phyloP scores from a whole-genome alignment of 2,888 invertebrate species.

The Xestia ashworthii region DNA sequence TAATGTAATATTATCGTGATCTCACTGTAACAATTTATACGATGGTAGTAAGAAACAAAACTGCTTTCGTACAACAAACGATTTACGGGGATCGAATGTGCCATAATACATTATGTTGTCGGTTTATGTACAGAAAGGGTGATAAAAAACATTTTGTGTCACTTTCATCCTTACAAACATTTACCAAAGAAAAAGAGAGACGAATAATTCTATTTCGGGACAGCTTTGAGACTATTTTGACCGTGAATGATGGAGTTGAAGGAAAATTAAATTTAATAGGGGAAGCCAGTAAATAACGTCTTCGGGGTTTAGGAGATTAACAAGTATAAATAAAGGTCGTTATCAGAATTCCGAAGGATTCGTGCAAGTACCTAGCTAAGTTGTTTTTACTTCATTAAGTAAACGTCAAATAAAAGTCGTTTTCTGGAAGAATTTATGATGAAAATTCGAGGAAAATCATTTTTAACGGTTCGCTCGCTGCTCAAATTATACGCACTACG shows the following conservation, averaged over 20 bases:
- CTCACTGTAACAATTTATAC: constrained; percentile 26
- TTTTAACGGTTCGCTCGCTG: constrained; percentile 35
- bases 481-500: constrained; percentile 31
- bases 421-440: constrained; percentile 43
- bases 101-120: constrained; percentile 65
- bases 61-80: constrained; percentile 68
- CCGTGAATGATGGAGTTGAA: constrained; percentile 36
- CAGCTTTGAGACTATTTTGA: constrained; percentile 33
- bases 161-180: constrained; percentile 34
- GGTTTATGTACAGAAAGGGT: constrained; percentile 60
- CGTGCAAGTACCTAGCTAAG: constrained; percentile 12
- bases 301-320: constrained; percentile 30
- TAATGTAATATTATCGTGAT: neutral
- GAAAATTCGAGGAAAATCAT: constrained; percentile 29
- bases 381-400: constrained; percentile 41
- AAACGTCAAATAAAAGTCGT: constrained; percentile 43
- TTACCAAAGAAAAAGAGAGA: constrained; percentile 23
- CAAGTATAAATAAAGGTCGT: constrained; percentile 46
- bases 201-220: constrained; percentile 42
- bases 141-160: constrained; percentile 53
- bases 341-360: constrained; percentile 24
- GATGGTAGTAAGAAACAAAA: constrained; percentile 62
- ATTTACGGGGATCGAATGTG: constrained; percentile 69
- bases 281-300: constrained; percentile 36
- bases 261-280: constrained; percentile 48